Evolutionary conservation across 2,888 invertebrate genomes (phyloP).

Genomic region (Lottia gigantea): DNA sequence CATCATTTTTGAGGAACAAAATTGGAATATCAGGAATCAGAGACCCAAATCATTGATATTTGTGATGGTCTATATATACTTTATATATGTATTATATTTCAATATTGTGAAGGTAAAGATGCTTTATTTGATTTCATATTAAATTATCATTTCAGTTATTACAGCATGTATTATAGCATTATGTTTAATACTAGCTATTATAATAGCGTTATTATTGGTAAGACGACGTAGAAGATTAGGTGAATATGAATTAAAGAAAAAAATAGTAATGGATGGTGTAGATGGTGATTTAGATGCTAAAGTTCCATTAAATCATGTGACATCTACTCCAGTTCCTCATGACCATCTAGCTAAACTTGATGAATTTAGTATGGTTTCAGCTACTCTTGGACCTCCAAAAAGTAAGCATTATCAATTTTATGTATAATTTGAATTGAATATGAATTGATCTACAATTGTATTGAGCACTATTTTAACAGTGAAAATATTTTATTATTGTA

Average conservation of each 20-base stretch:
- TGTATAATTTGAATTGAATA: too few relatives aligned
- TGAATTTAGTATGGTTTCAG: conserved; percentile 61
- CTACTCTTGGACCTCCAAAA: conserved; percentile 44
- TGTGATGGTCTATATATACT: too few relatives aligned
- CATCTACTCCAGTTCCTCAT: conserved; percentile 31
- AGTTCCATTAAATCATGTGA: conserved; percentile 39
- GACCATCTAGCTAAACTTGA: conserved; percentile 57
- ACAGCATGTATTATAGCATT: conserved; percentile 45
- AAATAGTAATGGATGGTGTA: conserved; percentile 25
- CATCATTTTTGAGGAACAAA: too few relatives aligned
- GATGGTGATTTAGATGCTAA: conserved; percentile 48
- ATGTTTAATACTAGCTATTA: conserved; percentile 45
- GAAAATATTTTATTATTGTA: too few relatives aligned
- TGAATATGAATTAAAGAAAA: conserved; percentile 42
- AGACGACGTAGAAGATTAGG: conserved; percentile 35
- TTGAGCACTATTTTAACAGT: too few relatives aligned
- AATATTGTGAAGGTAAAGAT: too few relatives aligned
- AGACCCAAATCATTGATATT: too few relatives aligned
- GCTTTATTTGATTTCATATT: too few relatives aligned
- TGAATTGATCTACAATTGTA: too few relatives aligned
- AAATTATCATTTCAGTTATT: conserved; percentile 42
- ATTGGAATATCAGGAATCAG: too few relatives aligned
- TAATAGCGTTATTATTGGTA: conserved; percentile 49
- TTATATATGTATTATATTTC: too few relatives aligned
- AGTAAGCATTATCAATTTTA: conserved; percentile 41